Evolutionary conservation across 2,797 vertebrate genomes (phyloP).

Genomic region (Pseudochromis fuscus): DNA sequence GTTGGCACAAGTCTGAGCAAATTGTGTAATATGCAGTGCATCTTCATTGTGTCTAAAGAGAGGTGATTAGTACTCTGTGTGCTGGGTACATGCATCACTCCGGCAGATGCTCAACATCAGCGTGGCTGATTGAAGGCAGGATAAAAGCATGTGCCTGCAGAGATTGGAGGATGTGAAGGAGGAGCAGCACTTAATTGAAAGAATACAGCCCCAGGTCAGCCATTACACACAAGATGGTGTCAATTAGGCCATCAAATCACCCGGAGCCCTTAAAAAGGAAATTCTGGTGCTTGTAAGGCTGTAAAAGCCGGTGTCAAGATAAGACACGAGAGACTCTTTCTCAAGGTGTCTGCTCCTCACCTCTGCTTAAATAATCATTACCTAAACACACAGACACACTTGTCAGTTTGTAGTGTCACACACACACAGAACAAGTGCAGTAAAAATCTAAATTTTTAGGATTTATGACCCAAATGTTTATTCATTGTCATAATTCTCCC

Average conservation of each 20-base stretch:
- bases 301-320: conserved; percentile 56
- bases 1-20: conserved; percentile 10
- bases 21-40: conserved; percentile 11
- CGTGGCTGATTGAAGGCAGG: conserved; percentile 47
- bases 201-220: conserved; percentile 80
- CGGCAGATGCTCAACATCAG: conserved; percentile 50
- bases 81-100: conserved; percentile 39
- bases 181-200: conserved; percentile 79
- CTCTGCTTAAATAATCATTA: conserved; percentile 47
- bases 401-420: background rate
- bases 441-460: too few relatives aligned
- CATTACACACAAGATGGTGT: conserved; percentile 82
- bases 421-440: background rate
- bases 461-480: too few relatives aligned
- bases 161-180: conserved; percentile 55
- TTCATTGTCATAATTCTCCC: too few relatives aligned
- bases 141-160: conserved; percentile 62
- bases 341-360: conserved; percentile 45
- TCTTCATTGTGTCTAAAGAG: conserved; percentile 35
- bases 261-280: conserved; percentile 55
- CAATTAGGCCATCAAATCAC: conserved; percentile 83
- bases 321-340: conserved; percentile 42
- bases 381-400: background rate
- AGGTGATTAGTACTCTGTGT: conserved; percentile 36
- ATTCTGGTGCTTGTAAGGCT: conserved; percentile 53